Conservation (phyloP, 1,140 invertebrate species). For the Dreissena rostriformis region DNA sequence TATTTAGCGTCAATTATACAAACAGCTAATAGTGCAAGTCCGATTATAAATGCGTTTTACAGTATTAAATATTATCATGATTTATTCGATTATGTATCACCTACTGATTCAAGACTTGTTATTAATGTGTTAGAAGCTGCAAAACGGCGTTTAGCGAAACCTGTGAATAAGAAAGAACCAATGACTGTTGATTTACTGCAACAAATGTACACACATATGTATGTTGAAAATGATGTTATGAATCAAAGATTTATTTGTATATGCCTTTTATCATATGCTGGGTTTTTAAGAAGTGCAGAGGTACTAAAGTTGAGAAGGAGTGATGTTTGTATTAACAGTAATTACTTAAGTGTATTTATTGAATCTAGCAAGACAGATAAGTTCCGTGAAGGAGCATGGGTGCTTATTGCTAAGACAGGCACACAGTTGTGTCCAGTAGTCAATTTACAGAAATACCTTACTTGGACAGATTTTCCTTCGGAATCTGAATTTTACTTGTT, state of each 20-base stretch:
- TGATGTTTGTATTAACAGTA: background rate
- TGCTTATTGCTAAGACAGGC: slow-evolving; percentile 17
- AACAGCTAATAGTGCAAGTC: slow-evolving; percentile 13
- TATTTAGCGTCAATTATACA: slow-evolving; percentile 33
- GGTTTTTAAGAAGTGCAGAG: slow-evolving; percentile 3
- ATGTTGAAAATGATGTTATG: slow-evolving; percentile 1
- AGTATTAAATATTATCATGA: slow-evolving; percentile 38
- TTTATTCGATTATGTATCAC: slow-evolving; percentile 2
- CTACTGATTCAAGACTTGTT: slow-evolving; percentile 19
- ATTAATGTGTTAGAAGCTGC: slow-evolving; percentile 40
- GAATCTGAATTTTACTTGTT: too few species aligned
- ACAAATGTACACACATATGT: slow-evolving; percentile 3
- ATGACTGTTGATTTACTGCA: slow-evolving; percentile 10
- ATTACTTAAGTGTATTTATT: slow-evolving; percentile 1
- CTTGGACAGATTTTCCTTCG: background rate
- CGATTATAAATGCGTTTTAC: slow-evolving; percentile 29
- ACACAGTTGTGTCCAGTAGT: slow-evolving; percentile 10
- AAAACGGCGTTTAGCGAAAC: slow-evolving; percentile 9
- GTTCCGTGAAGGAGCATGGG: slow-evolving; percentile 10
- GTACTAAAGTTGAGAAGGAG: background rate
- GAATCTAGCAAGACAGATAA: slow-evolving; percentile 33
- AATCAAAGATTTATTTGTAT: slow-evolving; percentile 47
- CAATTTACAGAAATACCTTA: background rate
- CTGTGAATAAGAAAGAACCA: slow-evolving; percentile 21
- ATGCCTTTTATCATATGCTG: slow-evolving; percentile 29